Evolutionary conservation across 2,113 vertebrate genomes (phyloP).

Genomic region (Dasyurus viverrinus): DNA sequence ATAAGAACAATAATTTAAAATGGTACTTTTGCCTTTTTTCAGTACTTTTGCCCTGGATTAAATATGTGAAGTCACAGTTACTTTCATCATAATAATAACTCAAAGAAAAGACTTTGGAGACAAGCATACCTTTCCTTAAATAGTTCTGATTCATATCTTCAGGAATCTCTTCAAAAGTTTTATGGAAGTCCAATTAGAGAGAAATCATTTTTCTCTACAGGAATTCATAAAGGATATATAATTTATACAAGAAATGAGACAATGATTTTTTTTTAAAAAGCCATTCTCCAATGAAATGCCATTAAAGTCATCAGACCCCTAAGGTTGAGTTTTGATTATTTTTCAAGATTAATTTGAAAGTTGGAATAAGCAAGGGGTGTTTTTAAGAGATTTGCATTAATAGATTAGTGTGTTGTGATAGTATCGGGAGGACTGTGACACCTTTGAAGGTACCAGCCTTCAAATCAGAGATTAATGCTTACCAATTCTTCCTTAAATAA

Average conservation of each 20-base stretch:
- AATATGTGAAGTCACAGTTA: too few species aligned
- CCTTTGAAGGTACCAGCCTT: conserved; percentile 72
- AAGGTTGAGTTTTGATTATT: conserved; percentile 44
- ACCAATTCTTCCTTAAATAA: conserved; percentile 73
- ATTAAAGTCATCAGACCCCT: background rate
- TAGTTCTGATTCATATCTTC: conserved; percentile 13
- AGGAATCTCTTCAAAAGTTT: conserved; percentile 52
- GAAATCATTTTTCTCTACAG: conserved; percentile 38
- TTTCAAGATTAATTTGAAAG: conserved; percentile 25
- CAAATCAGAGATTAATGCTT: conserved; percentile 71
- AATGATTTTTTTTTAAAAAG: conserved; percentile 18
- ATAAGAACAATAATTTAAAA: conserved; percentile 3
- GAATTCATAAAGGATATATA: conserved; percentile 54
- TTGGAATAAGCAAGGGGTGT: background rate
- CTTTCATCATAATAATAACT: too few species aligned
- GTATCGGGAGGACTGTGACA: background rate
- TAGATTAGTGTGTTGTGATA: conserved; percentile 11
- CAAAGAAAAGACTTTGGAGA: conserved; percentile 37
- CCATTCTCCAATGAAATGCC: background rate
- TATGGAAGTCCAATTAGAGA: conserved; percentile 5
- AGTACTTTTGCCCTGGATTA: too few species aligned
- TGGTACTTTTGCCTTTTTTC: background rate
- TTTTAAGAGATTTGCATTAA: conserved; percentile 29
- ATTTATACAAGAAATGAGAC: conserved; percentile 41
- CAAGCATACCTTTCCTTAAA: conserved; percentile 29